A percentile compares a stretch with the other conserved stretches of the same genome.
Evolutionary conservation across 2,888 invertebrate species (phyloP).

Genomic region (Agrilus mali): DNA sequence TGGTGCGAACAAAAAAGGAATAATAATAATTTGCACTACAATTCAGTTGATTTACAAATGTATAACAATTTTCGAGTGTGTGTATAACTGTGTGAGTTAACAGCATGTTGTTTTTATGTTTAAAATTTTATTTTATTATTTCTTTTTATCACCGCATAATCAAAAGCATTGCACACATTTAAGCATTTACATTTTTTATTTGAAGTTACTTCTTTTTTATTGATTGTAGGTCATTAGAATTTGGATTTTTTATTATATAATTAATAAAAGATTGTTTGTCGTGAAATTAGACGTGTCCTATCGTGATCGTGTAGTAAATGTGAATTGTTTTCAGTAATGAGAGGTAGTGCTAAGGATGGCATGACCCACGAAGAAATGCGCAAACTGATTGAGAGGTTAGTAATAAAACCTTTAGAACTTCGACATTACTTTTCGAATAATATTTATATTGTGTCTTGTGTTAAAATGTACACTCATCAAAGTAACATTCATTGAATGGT

Average conservation of each 20-base stretch:
- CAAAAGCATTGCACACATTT: neutral
- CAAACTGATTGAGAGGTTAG: conserved; percentile 89
- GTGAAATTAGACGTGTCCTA: conserved; percentile 22
- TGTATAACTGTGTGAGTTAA: conserved; percentile 9
- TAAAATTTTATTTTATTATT: neutral
- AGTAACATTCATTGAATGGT: no score
- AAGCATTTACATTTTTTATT: neutral
- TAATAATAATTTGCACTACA: no score
- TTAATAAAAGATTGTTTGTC: no score
- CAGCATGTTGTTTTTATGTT: conserved; percentile 13
- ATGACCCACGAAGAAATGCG: conserved; percentile 93
- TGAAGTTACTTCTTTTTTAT: neutral
- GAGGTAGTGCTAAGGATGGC: conserved; percentile 73
- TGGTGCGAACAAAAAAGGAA: no score
- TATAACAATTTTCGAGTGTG: no score
- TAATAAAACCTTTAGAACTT: conserved; percentile 1
- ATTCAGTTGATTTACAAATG: no score
- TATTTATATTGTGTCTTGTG: no score
- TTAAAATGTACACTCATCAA: no score
- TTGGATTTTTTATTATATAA: no score
- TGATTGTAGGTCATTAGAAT: neutral
- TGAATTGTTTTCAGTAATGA: conserved; percentile 48
- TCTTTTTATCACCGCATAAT: neutral
- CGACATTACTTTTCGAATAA: no score
- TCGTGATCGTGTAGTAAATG: conserved; percentile 40